Base-by-base conservation (phyloP, 2,797 vertebrate species). In the Nannoperca obscura region DNA sequence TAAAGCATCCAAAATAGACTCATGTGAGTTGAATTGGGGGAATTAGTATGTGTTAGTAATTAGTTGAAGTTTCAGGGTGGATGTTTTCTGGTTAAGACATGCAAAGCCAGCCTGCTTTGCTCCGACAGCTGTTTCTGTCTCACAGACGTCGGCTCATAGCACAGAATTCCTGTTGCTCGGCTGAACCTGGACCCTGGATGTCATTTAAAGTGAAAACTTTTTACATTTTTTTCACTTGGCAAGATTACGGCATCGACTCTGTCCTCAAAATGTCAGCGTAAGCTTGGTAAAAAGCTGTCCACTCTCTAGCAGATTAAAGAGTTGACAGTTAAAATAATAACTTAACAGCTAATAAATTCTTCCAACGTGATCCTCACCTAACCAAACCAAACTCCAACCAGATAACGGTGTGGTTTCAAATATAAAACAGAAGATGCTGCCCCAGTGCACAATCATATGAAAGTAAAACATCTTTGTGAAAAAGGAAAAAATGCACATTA, bases 261-360 rank as follows among this genome's bases (percentile, higher is more conserved):
- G 57, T 82, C 80, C 76, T 82, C 46, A 75, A 78, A 78, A 30
- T 72, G 46, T 76, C 76, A 78, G 71, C 9, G 30, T 64, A 22
- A 71, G 27, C 64, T 82, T 30, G 52, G 50, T 36, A 20, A 60
- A 74, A 61, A 19, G 36, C 46, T 78, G 22, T 1, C 14, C 34
- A 64, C 27, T 61, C 27, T 17, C 20, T 12, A 54, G 30, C 19
- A 60, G 63, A 76, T 78, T 66, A 67, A 64, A 80, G 4, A 55
- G 30, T 66, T 61, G 38, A 77, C 38, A 64, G 60, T 47, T 70
- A 9, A 61, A 73, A 50, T 32, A 55, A 50, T 32, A 40, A 32
- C 1, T 54, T 22, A 60, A 58, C 54, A 19, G 36, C 47, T 50
- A 34, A 63, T 63, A 55, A 68, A 42, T 32, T 42, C 36, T 75